Conservation (phyloP, 1,140 invertebrate genomes). For the Megalopta genalis region DNA sequence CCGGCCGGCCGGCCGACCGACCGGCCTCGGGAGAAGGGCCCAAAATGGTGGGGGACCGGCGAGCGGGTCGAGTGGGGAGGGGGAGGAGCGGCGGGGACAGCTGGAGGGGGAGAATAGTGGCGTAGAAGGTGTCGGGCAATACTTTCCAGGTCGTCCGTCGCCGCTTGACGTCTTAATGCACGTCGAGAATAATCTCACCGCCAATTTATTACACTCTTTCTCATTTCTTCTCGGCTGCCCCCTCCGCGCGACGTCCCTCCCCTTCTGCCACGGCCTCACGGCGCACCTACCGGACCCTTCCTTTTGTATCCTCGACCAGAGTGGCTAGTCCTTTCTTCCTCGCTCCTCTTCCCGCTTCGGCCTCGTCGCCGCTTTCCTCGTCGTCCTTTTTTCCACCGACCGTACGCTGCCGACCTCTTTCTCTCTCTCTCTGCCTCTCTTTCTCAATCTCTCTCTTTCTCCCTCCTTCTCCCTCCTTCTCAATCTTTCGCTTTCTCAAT, state of each 20-base stretch:
- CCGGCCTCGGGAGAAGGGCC: not conserved
- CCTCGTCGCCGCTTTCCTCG: not conserved
- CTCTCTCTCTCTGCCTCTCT: no score
- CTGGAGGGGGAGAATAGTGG: constrained; percentile 52
- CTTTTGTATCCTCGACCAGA: constrained; percentile 61
- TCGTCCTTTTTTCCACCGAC: constrained; percentile 23
- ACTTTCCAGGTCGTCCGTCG: constrained; percentile 79
- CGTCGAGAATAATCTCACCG: constrained; percentile 80
- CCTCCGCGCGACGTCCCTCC: constrained; percentile 50
- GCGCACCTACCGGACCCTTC: constrained; percentile 62
- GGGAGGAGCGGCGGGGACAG: constrained; percentile 41
- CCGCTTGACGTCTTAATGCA: constrained; percentile 81
- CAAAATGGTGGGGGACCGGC: constrained; percentile 32
- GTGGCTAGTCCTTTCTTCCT: constrained; percentile 45
- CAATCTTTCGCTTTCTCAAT: no score
- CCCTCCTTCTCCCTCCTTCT: no score
- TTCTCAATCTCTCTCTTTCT: no score
- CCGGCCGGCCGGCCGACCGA: not conserved
- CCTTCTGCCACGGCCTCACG: constrained; percentile 32
- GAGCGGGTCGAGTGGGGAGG: constrained; percentile 20
- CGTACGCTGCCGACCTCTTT: not conserved
- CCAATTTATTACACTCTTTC: constrained; percentile 81
- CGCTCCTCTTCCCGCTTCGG: not conserved
- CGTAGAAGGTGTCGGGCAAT: constrained; percentile 79
- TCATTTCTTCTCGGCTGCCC: constrained; percentile 75